Evolutionary conservation across 2,888 invertebrate species (phyloP), one percentile per base, ranked within the genome.

Genomic region (Drosophila eohydei): DNA sequence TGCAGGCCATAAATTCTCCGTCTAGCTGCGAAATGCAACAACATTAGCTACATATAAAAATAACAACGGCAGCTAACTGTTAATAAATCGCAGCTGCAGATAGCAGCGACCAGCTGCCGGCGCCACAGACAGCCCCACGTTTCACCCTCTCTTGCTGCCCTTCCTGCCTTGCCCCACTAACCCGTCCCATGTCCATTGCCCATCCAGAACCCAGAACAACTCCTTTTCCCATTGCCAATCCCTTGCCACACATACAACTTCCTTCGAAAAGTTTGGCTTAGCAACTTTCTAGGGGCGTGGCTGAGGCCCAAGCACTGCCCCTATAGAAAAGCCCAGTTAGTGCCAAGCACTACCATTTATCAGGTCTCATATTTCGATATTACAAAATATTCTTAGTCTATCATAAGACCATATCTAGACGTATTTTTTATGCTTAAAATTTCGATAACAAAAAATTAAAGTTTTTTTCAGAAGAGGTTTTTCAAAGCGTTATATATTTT

Each of bases 1-100:
- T 89, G 88, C 90, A 91, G 88, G 91, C 90, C 89, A 90, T 91
- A 90, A 90, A 90, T 90, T 91, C 88, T 87, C 80, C 73, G 81
- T 78, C 87, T 83, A 71, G 71, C 78, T 83, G 71, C 76, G 74
- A 88, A 88, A 72, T 79, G 83, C 76, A 83, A 74, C 81, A 78
- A 64, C 61, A 12, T 34, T 8, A 2, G 26, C 14, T 21, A 52
- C 78, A 67, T 9, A 41, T 55, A 55, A 72, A 80, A 73, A 69
- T 65, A 86, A 73, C 74, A 83, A 86, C 68, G 56, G 75, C 79
- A 75, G 84, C 88, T 87, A 81, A 84, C 89, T 87, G 89, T 84
- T 84, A 84, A 89, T 84, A 84, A 89, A 84, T 84, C 88, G 88
- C 89, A 77, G 85, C 67, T 88, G 68, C 74, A 89, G 80, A 89